These are phyloP conservation scores for Acrossocheilus fasciatus DNA, from an alignment of 2,797 vertebrate genomes.

Conservation along the genomic window DNA sequence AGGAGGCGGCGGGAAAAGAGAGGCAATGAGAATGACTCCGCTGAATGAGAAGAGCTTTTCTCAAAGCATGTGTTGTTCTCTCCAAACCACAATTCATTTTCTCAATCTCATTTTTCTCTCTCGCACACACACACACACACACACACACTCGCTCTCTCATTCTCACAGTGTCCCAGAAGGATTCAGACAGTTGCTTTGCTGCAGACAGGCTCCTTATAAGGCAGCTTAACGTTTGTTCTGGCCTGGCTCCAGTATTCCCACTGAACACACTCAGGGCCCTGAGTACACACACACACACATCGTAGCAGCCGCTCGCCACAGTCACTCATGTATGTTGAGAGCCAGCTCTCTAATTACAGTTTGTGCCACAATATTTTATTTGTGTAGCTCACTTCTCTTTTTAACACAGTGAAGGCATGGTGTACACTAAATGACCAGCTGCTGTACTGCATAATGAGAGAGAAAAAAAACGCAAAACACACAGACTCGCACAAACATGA, in stretches of 20 bases:
- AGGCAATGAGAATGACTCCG: conserved; percentile 62
- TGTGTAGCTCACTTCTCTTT: conserved; percentile 27
- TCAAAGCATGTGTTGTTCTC: conserved; percentile 59
- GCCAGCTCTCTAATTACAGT: conserved; percentile 39
- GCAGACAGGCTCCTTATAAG: conserved; percentile 80
- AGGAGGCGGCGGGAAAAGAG: background rate
- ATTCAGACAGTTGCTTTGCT: conserved; percentile 76
- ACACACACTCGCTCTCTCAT: conserved; percentile 29
- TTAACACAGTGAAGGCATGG: conserved; percentile 15
- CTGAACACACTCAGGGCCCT: conserved; percentile 57
- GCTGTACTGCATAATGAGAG: conserved; percentile 13
- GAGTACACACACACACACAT: conserved; percentile 45
- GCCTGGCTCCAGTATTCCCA: conserved; percentile 74
- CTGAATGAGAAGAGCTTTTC: conserved; percentile 51
- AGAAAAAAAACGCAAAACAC: conserved; percentile 22
- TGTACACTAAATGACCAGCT: conserved; percentile 11
- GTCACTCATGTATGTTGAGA: conserved; percentile 49
- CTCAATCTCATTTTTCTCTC: conserved; percentile 31
- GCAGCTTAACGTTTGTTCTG: conserved; percentile 81
- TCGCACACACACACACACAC: conserved; percentile 34
- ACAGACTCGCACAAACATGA: conserved; percentile 10
- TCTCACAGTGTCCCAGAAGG: conserved; percentile 62
- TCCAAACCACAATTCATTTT: conserved; percentile 45
- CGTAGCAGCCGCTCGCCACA: conserved; percentile 29
- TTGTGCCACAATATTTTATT: conserved; percentile 33